These are phyloP conservation scores for Chelonia mydas DNA, from an alignment of 2,797 vertebrate species.

Conservation along the genomic window DNA sequence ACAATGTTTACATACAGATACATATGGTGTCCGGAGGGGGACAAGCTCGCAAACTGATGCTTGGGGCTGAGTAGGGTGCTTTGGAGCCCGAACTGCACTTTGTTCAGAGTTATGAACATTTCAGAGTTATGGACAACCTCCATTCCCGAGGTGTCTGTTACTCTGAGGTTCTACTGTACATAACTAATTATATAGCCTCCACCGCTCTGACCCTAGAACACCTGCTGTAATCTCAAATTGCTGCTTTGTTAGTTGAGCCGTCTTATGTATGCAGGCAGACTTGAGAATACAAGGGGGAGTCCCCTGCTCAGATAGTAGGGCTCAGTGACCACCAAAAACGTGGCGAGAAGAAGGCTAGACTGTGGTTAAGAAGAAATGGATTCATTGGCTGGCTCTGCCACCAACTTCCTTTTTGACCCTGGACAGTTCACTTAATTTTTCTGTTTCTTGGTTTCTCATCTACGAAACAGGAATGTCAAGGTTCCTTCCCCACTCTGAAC, in stretches of 20 bases:
- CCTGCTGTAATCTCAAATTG: neutral
- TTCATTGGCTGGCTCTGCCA: neutral
- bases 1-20: too few species aligned
- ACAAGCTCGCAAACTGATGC: too few species aligned
- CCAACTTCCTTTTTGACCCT: neutral
- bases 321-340: neutral
- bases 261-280: neutral
- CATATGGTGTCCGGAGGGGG: too few species aligned
- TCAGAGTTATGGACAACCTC: too few species aligned
- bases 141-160: neutral
- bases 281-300: neutral
- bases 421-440: accelerated
- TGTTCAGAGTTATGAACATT: neutral
- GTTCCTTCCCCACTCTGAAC: too few species aligned
- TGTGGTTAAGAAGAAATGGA: accelerated
- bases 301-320: neutral
- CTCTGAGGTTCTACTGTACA: neutral
- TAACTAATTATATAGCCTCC: neutral
- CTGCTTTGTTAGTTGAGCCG: accelerated
- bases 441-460: neutral
- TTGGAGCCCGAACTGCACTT: too few species aligned
- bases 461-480: neutral
- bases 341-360: accelerated
- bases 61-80: too few species aligned
- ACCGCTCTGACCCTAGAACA: neutral